Percentiles rank a stretch among this genome's conserved stretches.
phyloP scores from a whole-genome alignment of 2,797 vertebrate species.

The Gymnothorax javanicus region DNA sequence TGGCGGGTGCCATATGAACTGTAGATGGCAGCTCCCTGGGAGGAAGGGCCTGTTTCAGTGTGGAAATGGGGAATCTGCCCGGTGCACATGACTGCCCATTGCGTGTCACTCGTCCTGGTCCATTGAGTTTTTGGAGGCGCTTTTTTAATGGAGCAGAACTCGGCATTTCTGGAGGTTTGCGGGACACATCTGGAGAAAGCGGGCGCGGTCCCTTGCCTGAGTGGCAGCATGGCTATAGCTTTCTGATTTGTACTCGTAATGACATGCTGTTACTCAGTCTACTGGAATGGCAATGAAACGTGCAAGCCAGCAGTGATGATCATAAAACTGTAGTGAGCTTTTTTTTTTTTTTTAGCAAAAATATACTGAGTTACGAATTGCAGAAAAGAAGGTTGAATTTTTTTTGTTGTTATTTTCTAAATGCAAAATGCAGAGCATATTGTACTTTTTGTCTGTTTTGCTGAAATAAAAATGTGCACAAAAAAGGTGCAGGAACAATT shows the following conservation, averaged over 20 bases:
- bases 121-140: conserved; percentile 51
- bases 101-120: conserved; percentile 56
- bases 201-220: conserved; percentile 1
- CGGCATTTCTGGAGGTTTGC: conserved; percentile 36
- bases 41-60: background rate
- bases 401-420: background rate
- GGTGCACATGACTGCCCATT: conserved; percentile 48
- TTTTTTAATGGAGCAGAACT: conserved; percentile 63
- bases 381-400: background rate
- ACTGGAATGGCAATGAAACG: conserved; percentile 19
- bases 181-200: conserved; percentile 27
- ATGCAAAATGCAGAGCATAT: background rate
- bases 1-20: conserved; percentile 11
- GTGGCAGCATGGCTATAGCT: background rate
- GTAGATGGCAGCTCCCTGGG: background rate
- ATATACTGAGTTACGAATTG: conserved; percentile 6
- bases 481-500: conserved; percentile 65
- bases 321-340: conserved; percentile 14
- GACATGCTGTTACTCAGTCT: conserved; percentile 26
- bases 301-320: conserved; percentile 22
- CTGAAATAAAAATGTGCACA: conserved; percentile 56
- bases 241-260: conserved; percentile 2
- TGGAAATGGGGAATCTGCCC: background rate
- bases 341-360: background rate
- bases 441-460: background rate